Conservation (phyloP, 2,113 vertebrate species). For the Saiga tatarica region DNA sequence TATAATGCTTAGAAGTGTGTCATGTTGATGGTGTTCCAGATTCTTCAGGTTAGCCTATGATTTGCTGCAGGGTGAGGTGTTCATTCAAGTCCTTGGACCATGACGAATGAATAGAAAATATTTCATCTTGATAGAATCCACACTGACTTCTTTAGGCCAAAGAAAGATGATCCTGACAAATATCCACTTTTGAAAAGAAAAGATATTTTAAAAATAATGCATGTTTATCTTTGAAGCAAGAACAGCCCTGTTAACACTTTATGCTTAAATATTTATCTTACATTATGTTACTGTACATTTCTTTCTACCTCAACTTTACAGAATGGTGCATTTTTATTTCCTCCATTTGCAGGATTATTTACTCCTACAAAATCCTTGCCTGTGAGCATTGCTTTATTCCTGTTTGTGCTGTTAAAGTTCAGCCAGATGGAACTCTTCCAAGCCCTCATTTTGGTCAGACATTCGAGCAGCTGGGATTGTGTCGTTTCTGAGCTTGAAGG, state of each 20-base stretch:
- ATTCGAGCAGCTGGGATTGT: slow-evolving; percentile 70
- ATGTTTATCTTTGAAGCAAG: neutral
- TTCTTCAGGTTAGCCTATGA: neutral
- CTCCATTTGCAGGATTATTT: slow-evolving; percentile 50
- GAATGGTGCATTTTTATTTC: slow-evolving; percentile 51
- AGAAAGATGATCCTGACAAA: neutral
- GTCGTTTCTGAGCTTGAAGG: slow-evolving; percentile 57
- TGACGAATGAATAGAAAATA: neutral
- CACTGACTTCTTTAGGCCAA: neutral
- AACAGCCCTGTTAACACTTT: neutral
- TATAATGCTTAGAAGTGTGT: neutral
- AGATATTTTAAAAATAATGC: neutral
- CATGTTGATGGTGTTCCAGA: neutral
- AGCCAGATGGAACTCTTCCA: slow-evolving; percentile 72
- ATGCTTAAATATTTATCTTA: neutral
- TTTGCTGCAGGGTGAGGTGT: neutral
- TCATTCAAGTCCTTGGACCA: neutral
- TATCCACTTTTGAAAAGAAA: neutral
- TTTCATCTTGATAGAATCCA: neutral
- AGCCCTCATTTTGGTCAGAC: slow-evolving; percentile 65
- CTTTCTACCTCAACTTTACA: neutral
- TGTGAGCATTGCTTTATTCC: slow-evolving; percentile 57
- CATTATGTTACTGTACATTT: slow-evolving; percentile 2
- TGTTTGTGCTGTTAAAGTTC: slow-evolving; percentile 59
- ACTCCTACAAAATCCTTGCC: slow-evolving; percentile 50